Evolutionary conservation across 2,888 invertebrate genomes (phyloP).

Genomic region (Parascotia fuliginaria): DNA sequence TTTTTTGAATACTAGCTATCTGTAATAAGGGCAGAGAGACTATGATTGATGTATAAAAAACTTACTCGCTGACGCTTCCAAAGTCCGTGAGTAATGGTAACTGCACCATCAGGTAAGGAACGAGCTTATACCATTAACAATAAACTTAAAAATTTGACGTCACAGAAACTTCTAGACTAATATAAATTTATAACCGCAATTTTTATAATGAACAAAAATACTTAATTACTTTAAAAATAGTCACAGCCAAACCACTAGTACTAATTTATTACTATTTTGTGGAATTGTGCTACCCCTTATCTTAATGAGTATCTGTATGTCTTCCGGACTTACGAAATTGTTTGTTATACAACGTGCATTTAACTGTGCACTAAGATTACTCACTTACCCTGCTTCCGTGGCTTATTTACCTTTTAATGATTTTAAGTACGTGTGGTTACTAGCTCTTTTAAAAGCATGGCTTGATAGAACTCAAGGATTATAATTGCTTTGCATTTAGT

Average conservation of each 20-base stretch:
- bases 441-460: no score
- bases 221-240: neutral
- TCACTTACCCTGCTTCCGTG: neutral
- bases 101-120: no score
- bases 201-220: neutral
- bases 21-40: no score
- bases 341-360: neutral
- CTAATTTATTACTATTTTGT: neutral
- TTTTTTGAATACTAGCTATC: no score
- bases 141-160: no score
- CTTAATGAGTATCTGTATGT: neutral
- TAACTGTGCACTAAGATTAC: neutral
- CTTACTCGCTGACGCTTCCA: no score
- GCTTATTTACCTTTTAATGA: neutral
- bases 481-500: no score
- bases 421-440: neutral
- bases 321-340: constrained; percentile 2
- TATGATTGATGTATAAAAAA: no score
- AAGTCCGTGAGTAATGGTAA: no score
- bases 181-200: neutral
- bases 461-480: no score
- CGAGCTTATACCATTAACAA: no score
- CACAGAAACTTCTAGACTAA: no score
- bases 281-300: neutral
- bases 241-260: neutral